Evolutionary conservation across 64 coral and sea anemone genomes (phyloP).

Genomic region (Pocillopora damicornis): DNA sequence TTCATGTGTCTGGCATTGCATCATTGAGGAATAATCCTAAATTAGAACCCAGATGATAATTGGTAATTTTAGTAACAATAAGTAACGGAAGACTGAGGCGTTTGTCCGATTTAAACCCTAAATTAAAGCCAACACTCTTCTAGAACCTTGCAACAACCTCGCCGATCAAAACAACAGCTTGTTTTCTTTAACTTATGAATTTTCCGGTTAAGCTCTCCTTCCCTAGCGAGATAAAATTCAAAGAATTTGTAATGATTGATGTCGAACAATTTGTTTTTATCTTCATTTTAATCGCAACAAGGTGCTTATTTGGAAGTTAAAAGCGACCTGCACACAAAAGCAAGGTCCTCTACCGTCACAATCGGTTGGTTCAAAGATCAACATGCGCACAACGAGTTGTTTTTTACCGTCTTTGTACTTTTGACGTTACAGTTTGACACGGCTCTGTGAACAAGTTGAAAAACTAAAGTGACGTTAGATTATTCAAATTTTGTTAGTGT

Average conservation of each 20-base stretch:
- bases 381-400: not conserved
- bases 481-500: not conserved
- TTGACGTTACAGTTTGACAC: not conserved
- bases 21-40: too few species aligned
- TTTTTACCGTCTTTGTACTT: not conserved
- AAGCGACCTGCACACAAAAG: not conserved
- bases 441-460: not conserved
- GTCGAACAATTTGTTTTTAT: not conserved
- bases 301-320: not conserved
- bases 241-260: not conserved
- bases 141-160: not conserved
- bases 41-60: too few species aligned
- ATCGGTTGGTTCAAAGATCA: not conserved
- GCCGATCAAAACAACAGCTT: not conserved
- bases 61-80: too few species aligned
- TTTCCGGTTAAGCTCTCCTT: not conserved
- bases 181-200: not conserved
- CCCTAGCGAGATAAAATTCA: constrained; percentile 8
- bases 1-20: too few species aligned
- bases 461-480: not conserved
- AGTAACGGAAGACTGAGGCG: not conserved
- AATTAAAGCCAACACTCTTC: not conserved
- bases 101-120: not conserved
- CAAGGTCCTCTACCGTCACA: not conserved
- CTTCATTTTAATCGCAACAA: not conserved